Evolutionary conservation across 2,113 vertebrate species (phyloP), one percentile per base, ranked within the genome.

Genomic region (Nycticryphes semicollaris): DNA sequence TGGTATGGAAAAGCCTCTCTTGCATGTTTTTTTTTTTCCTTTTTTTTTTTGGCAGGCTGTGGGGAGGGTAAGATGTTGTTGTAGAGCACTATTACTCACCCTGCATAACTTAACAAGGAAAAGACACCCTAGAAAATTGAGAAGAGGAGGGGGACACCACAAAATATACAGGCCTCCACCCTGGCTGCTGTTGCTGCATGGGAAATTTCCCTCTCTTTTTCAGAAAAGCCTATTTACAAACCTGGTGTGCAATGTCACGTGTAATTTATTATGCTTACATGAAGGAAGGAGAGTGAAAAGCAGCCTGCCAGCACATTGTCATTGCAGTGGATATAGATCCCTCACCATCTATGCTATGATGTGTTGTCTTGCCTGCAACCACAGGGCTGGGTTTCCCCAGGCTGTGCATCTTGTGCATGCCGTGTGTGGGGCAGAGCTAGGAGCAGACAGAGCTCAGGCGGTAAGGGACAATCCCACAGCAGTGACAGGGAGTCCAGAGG

Each of bases 401-500:
- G 25, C 19, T 14, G 6, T 7, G 15, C 39, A 33, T 6, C 9
- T 5, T 3, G 1, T 24, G 30, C 5, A 16, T 3, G 2, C 28
- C 2, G 0, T 16, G 8, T 1, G 1, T 22, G 31, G 57, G 37
- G 51, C 82, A 80, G 76, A 53, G 82, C 45, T 35, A 24, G 53
- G 45, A 53, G 23, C 12, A 77, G 4, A 1, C 2, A 5, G 17
- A 86, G 37, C 60, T 37, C 1, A 0, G 14, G 20, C 1, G 1
- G 30, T 4, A 10, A 37, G 0, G 1, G 68, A 18, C 6, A 2
- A 74, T 56, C n/a, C 10, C 3, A 1, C 56, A 87, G 27, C 57
- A 72, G 45, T 1, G 0, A 24, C 1, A 3, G 28, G 37, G 28
- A 39, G 25, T 27, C 73, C 6, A 0, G 27, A 7, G 2, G 27